Conservation (phyloP, 2,888 invertebrate genomes). For the Drosophila borealis region DNA sequence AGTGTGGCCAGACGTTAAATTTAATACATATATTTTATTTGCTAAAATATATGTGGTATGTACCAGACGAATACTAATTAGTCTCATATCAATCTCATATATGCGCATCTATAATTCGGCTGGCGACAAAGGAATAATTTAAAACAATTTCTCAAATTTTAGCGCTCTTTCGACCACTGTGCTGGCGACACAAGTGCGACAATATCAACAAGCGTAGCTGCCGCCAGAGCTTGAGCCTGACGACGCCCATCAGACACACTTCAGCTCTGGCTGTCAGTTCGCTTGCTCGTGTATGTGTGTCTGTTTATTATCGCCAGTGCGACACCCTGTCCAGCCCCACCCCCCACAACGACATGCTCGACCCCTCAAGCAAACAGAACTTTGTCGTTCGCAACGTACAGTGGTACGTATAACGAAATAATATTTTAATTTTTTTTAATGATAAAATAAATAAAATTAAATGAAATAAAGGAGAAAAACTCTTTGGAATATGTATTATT, state of each 20-base stretch:
- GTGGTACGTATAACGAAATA: constrained; percentile 9
- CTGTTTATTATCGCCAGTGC: constrained; percentile 74
- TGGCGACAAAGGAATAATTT: too few relatives aligned
- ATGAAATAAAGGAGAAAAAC: not conserved
- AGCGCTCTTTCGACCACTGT: constrained; percentile 47
- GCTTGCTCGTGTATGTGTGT: constrained; percentile 59
- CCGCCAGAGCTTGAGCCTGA: constrained; percentile 58
- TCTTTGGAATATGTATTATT: too few relatives aligned
- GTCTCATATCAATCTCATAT: not conserved
- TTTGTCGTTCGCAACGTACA: constrained; percentile 45
- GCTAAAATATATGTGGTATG: not conserved
- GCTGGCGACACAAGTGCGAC: constrained; percentile 55
- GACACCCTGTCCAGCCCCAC: constrained; percentile 19
- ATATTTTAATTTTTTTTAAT: not conserved
- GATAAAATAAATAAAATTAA: not conserved
- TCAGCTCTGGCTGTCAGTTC: constrained; percentile 68
- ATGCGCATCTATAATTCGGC: not conserved
- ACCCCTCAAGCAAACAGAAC: constrained; percentile 52
- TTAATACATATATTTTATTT: constrained; percentile 1
- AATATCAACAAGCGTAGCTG: constrained; percentile 72
- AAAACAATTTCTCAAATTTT: not conserved
- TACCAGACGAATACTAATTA: not conserved
- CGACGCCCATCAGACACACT: constrained; percentile 73
- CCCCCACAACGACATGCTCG: constrained; percentile 8
- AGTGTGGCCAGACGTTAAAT: constrained; percentile 48